Base-by-base conservation (phyloP, 2,113 vertebrate genomes). In the Pitta sordida region DNA sequence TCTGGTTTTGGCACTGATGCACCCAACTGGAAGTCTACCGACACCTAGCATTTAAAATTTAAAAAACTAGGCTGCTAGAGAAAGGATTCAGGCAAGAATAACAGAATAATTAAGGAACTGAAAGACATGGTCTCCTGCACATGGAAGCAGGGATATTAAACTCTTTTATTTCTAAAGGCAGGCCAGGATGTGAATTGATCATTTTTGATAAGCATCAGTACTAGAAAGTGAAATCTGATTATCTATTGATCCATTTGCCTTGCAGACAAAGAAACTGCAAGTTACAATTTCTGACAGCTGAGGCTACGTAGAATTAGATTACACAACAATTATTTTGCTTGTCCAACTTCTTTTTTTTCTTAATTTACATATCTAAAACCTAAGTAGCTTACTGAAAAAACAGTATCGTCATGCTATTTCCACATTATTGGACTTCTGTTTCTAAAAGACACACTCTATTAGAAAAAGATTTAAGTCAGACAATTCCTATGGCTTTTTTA, bases 181-280 rank as follows among this genome's bases (percentile, higher is more conserved):
- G 27, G 44, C 70, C 74, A 89, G n/a, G 30, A 81, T 69, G 60
- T 5, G 15, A 95, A 92, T 81, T 78, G 24, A 86, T 91, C 2
- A 71, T 84, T 71, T 90, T n/a, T 75, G 56, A 87, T 89, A 91
- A 59, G 19, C 52, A 92, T 75, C 77, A 64, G 19, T 46, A 78
- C 2, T 11, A 84, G 60, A 91, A 92, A 89, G 44, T 44, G 37
- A 92, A 94, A 95, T 95, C 44, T 87, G 84, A 87, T 84, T 95
- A 92, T 77, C 64, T 92, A 84, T 94, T 71, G 77, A 93, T 92
- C 86, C n/a, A 71, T 63, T 69, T 82, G 44, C 53, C 30, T 56
- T 65, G 23, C 55, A 69, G 29, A 92, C 19, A 83, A 93, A 77
- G 76, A 80, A 88, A 59, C 23, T 30, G 51, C 29, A 78, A 88